Evolutionary conservation across 2,797 vertebrate species (phyloP).

Genomic region (Cacajao melanocephalus): DNA sequence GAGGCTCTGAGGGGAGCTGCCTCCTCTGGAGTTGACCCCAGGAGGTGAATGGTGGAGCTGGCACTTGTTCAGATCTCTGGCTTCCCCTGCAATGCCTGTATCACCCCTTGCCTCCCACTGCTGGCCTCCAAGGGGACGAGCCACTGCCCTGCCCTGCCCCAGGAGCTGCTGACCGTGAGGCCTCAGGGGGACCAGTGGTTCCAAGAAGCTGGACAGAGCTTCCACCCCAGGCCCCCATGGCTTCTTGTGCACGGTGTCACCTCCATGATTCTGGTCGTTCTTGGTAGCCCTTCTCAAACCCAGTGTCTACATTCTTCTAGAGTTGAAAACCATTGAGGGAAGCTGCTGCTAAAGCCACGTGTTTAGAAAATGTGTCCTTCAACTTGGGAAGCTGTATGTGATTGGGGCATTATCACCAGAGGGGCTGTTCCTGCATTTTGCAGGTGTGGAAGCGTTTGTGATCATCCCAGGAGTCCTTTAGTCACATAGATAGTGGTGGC

Average conservation of each 20-base stretch:
- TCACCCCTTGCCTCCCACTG: background rate
- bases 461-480: conserved; percentile 57
- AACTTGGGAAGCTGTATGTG: conserved; percentile 31
- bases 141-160: background rate
- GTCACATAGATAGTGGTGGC: background rate
- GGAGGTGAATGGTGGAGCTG: background rate
- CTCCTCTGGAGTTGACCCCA: background rate
- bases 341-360: conserved; percentile 51
- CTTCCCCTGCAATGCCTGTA: background rate
- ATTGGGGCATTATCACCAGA: conserved; percentile 40
- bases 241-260: conserved; percentile 14
- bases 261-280: conserved; percentile 54
- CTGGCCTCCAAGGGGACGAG: fast-evolving
- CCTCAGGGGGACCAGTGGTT: background rate
- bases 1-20: background rate
- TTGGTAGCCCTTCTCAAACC: conserved; percentile 62
- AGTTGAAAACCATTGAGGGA: conserved; percentile 70
- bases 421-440: conserved; percentile 52
- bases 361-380: conserved; percentile 70
- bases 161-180: fast-evolving
- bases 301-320: conserved; percentile 40
- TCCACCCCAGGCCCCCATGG: fast-evolving
- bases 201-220: background rate
- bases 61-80: too few species aligned
- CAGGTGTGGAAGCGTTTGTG: conserved; percentile 4